Conservation (phyloP, 1,140 invertebrate species). For the Globodera rostochiensis region DNA sequence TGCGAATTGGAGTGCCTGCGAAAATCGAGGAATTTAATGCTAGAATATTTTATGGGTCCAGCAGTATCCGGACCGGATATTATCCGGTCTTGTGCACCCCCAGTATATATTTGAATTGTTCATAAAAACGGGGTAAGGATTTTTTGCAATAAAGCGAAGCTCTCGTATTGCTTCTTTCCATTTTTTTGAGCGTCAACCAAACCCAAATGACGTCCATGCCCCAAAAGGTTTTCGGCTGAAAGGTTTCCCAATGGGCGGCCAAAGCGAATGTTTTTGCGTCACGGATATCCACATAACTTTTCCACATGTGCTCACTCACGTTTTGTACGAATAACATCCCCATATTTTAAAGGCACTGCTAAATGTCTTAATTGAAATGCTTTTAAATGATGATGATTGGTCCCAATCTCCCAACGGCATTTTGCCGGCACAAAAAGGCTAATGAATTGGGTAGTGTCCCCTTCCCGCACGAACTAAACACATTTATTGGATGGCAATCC, state of each 20-base stretch:
- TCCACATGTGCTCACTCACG: not conserved
- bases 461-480: too few relatives aligned
- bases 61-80: not conserved
- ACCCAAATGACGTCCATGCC: not conserved
- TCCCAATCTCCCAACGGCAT: too few relatives aligned
- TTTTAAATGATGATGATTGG: too few relatives aligned
- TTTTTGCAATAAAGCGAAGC: not conserved
- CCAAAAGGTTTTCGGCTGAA: not conserved
- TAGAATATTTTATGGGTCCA: too few relatives aligned
- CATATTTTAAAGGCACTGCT: too few relatives aligned
- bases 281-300: not conserved
- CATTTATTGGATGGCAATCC: too few relatives aligned
- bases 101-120: not conserved
- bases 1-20: conserved; percentile 20
- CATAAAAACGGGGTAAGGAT: not conserved
- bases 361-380: too few relatives aligned
- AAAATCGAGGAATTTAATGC: not conserved
- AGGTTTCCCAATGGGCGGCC: not conserved
- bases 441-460: too few relatives aligned
- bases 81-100: not conserved
- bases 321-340: too few relatives aligned
- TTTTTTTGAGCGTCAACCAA: not conserved
- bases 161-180: not conserved
- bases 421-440: too few relatives aligned
- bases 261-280: not conserved